Evolutionary conservation across 2,888 invertebrate species (phyloP), one percentile per base, ranked within the genome.

Genomic region (Poecilobothrus nobilitatus): DNA sequence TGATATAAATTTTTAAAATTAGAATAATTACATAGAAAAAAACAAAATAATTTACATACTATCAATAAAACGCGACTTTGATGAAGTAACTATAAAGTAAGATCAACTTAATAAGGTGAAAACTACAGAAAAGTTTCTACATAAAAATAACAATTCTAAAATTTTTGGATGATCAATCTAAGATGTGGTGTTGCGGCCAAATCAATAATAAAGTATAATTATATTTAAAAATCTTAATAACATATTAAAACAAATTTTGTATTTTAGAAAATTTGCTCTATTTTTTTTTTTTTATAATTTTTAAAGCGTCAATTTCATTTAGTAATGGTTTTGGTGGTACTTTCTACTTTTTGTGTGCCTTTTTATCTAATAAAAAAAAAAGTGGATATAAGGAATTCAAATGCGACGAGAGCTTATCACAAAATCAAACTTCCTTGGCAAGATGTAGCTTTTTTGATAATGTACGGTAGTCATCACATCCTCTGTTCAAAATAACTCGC

Each of bases 131-230:
- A 53, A n/a, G n/a, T 15, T 53, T 53, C 53, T 18, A 18, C 15
- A 18, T 15, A 53, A 53, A 53, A 53, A 53, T 53, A 53, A 44
- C 44, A 53, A 18, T 12, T 53, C 44, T 53, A 53, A 53, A 53
- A 18, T 53, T 53, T 53, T 53, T 53, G 53, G 53, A 53, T 53
- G 18, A 18, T 53, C 53, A 53, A 53, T 53, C 18, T 53, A 53
- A 18, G 53, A 53, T 53, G 53, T 53, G 44, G 44, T 44, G 53
- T 53, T 53, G 18, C 53, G 53, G 53, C 53, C 53, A 53, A 53
- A 53, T 53, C n/a, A 53, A 53, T 53, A 53, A 53, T 53, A n/a
- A 53, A 53, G 53, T 53, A 53, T 53, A 53, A 53, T 53, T 53
- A 53, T 53, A 18, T 53, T 4, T 18, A 53, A 53, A 53, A 53